A percentile compares a stretch with the other conserved stretches of the same genome.
phyloP scores from a whole-genome alignment of 1,140 invertebrate genomes.

The Drosophila rufa region DNA sequence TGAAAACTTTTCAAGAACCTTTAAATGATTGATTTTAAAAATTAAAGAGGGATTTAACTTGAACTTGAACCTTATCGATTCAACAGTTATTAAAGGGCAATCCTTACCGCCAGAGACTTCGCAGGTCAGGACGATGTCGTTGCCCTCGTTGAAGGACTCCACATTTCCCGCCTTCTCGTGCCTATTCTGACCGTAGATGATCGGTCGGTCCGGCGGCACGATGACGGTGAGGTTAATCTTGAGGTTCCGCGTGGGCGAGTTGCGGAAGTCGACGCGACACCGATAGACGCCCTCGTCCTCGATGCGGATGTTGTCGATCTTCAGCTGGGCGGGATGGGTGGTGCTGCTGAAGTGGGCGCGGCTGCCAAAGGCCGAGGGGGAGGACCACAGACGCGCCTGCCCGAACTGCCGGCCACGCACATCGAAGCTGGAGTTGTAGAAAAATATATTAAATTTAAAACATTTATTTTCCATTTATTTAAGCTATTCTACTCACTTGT shows the following conservation, averaged over 20 bases:
- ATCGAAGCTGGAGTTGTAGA: slow-evolving; percentile 90
- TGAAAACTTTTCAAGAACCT: not conserved
- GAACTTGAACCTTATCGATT: no score
- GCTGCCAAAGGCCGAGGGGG: slow-evolving; percentile 90
- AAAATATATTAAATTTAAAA: not conserved
- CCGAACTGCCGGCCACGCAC: slow-evolving; percentile 90
- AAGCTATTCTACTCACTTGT: slow-evolving; percentile 88
- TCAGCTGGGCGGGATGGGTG: slow-evolving; percentile 89
- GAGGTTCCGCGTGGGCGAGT: slow-evolving; percentile 93
- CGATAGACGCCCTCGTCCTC: slow-evolving; percentile 93
- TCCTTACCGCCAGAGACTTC: slow-evolving; percentile 94
- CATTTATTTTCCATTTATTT: no score
- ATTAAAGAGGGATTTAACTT: not conserved
- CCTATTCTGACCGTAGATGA: slow-evolving; percentile 93
- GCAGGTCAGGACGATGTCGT: slow-evolving; percentile 92
- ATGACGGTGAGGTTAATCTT: slow-evolving; percentile 95
- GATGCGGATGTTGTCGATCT: slow-evolving; percentile 90
- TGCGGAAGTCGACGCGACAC: slow-evolving; percentile 94
- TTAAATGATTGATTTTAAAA: slow-evolving; percentile 5
- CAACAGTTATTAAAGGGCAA: no score
- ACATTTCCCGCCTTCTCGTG: slow-evolving; percentile 91
- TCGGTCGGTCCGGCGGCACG: slow-evolving; percentile 93
- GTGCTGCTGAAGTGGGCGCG: slow-evolving; percentile 91
- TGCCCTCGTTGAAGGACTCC: slow-evolving; percentile 95
- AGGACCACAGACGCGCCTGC: slow-evolving; percentile 92